Evolutionary conservation across 2,113 vertebrate genomes (phyloP).

Genomic region (Phrynosoma blainvillii): DNA sequence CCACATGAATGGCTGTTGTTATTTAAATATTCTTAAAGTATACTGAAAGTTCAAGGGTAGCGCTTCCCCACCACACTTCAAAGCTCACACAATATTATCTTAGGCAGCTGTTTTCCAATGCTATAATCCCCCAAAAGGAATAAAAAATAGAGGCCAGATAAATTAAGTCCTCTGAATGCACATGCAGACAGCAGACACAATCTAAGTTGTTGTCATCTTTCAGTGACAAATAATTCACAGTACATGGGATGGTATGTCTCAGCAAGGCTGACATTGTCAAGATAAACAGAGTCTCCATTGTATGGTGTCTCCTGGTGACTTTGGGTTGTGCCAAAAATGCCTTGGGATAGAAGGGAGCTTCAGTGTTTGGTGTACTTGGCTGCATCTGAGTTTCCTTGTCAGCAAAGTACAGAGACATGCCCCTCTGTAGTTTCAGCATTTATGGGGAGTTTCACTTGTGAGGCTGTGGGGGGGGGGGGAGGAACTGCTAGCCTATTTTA

Average conservation of each 20-base stretch:
- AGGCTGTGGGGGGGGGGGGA: background rate
- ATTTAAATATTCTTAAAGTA: background rate
- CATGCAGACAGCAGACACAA: background rate
- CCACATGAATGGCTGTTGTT: slow-evolving; percentile 12
- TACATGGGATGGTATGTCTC: background rate
- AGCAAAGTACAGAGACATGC: background rate
- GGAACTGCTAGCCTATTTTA: background rate
- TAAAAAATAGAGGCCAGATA: background rate
- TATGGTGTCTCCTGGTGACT: background rate
- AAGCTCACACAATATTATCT: background rate
- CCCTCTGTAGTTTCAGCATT: background rate
- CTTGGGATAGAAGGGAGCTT: background rate
- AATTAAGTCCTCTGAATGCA: background rate
- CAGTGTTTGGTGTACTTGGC: background rate
- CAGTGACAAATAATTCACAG: background rate
- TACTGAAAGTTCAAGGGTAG: slow-evolving; percentile 4
- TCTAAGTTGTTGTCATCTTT: background rate
- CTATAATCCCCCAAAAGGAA: background rate
- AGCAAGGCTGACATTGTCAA: slow-evolving; percentile 10
- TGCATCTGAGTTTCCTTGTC: background rate
- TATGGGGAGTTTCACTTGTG: background rate
- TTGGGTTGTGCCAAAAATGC: slow-evolving; percentile 3
- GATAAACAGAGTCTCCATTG: background rate
- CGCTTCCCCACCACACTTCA: background rate
- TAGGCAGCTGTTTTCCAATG: slow-evolving; percentile 9